Evolutionary conservation across 2,888 invertebrate species (phyloP), one percentile per base, ranked within the genome.

Genomic region (Adelphocoris suturalis): DNA sequence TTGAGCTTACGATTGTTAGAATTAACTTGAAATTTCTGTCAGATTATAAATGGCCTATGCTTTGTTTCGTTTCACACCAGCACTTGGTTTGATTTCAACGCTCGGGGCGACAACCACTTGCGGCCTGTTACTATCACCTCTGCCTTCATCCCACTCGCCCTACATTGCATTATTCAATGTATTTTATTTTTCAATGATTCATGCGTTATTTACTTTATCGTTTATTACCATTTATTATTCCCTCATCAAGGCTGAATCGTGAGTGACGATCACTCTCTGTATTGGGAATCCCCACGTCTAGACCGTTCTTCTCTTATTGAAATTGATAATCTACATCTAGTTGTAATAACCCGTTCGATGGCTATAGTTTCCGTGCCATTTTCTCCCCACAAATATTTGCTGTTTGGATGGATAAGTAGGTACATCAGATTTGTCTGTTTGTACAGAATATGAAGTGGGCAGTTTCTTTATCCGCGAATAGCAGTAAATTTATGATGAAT

Each of bases 201-300:
- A 68, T 68, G 68, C 68, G 23, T 68, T 68, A 11, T 23, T 68
- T 68, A 11, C 23, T 23, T 68, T 68, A 23, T 68, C 23, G 23
- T 68, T 68, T 68, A 68, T 23, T 23, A 68, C 68, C 68, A 68
- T 68, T 68, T 23, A 68, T 68, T 23, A 23, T 12, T 23, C 68
- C 19, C 68, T 47, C 78, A 78, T 78, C 78, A 78, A 78, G 78
- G 78, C 78, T 78, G 78, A 78, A 78, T 78, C 78, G 78, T 78
- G 23, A 27, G 11, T 23, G 68, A 68, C 16, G 19, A 61, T n/a
- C 9, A 16, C 11, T 9, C 61, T 19, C 11, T 23, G 4, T 68
- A 68, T 23, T 19, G 27, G 12, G n/a, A 68, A 16, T 61, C 52
- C 52, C 52, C 13, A 52, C 52, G 52, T 7, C n/a, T 19, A 52